Base-by-base conservation (phyloP, 2,888 invertebrate genomes). In the Hedychridium roseum region DNA sequence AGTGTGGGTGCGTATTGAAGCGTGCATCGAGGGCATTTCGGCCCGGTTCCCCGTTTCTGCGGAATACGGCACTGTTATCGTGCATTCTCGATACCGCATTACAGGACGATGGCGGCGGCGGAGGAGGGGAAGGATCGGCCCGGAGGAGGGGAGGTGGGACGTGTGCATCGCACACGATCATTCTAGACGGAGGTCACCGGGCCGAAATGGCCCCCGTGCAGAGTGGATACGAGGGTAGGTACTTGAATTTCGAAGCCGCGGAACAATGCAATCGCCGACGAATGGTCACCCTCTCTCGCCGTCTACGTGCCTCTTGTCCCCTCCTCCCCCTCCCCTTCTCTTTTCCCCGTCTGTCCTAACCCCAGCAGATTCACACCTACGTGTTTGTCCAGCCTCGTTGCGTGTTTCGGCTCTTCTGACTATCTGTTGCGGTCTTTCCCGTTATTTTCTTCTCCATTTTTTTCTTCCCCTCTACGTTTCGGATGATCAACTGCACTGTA, bases 1-100 rank as follows among this genome's bases (percentile, higher is more conserved):
- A n/a, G n/a, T n/a, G n/a, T n/a, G n/a, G n/a, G n/a, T n/a, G n/a
- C n/a, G n/a, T n/a, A n/a, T n/a, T n/a, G n/a, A n/a, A n/a, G n/a
- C n/a, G n/a, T n/a, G n/a, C n/a, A n/a, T n/a, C n/a, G n/a, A n/a
- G n/a, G n/a, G n/a, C n/a, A n/a, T n/a, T n/a, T n/a, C n/a, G n/a
- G n/a, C 17, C 31, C 15, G 9, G 1, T 34, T 34, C 12, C 15
- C 6, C 6, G 9, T 14, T n/a, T 37, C 36, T 28, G 4, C 18
- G 7, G 35, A 35, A 3, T 20, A 30, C 37, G 28, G 17, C 21
- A 15, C 16, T 30, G 28, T 12, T 30, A 36, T 44, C 30, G 30
- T 30, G 30, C 28, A 28, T 37, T 28, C 37, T 37, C 30, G 46
- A 46, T 41, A 38, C 30, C 40, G 46, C 40, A 40, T 40, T 45